Percentiles rank a stretch among this genome's conserved stretches.
Conservation (phyloP, 1,140 invertebrate genomes). For the Drosophila eugracilis region DNA sequence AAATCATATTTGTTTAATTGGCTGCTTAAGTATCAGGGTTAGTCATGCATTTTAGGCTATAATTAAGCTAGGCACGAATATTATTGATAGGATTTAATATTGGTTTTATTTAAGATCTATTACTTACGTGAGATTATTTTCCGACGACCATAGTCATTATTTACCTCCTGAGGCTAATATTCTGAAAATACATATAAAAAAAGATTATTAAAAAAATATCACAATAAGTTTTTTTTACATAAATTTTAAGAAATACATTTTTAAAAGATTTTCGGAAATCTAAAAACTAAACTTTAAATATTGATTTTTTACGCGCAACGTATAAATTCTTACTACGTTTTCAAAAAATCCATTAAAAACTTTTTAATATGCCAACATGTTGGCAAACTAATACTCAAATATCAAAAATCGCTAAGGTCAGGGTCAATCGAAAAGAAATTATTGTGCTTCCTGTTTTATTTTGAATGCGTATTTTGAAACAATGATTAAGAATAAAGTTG, state of each 20-base stretch:
- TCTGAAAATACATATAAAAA: slow-evolving; percentile 16
- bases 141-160: slow-evolving; percentile 43
- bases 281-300: too few relatives aligned
- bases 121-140: slow-evolving; percentile 33
- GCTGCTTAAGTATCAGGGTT: slow-evolving; percentile 36
- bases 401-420: slow-evolving; percentile 1
- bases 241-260: background rate
- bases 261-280: too few relatives aligned
- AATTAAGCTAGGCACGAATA: slow-evolving; percentile 34
- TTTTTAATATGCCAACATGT: background rate
- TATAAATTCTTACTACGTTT: too few relatives aligned
- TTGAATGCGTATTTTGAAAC: background rate
- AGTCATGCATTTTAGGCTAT: slow-evolving; percentile 39
- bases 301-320: background rate
- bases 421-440: background rate
- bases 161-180: slow-evolving; percentile 29
- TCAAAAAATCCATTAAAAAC: background rate
- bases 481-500: background rate
- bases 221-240: too few relatives aligned
- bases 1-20: slow-evolving; percentile 27
- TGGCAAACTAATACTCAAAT: background rate
- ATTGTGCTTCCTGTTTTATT: background rate
- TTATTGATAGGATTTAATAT: slow-evolving; percentile 18
- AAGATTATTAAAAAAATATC: background rate
- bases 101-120: background rate